Evolutionary conservation across 2,797 vertebrate species (phyloP).

Genomic region (Hydrolagus colliei): DNA sequence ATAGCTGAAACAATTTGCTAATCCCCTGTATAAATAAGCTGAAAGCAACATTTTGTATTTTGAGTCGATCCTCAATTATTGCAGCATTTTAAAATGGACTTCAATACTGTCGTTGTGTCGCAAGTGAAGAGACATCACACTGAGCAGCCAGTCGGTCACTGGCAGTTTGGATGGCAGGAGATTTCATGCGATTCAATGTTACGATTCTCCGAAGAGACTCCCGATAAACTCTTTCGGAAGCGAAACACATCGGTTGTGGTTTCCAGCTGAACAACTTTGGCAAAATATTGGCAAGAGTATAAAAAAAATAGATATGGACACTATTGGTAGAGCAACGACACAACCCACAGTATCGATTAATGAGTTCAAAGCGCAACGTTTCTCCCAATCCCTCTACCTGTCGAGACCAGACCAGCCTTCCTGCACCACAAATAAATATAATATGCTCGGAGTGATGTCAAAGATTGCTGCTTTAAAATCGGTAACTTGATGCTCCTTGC

Average conservation of each 20-base stretch:
- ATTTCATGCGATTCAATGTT: too few species aligned
- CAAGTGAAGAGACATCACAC: too few species aligned
- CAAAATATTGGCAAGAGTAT: not conserved
- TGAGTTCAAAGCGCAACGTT: not conserved
- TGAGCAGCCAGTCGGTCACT: too few species aligned
- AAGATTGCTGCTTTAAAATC: not conserved
- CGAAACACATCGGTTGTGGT: not conserved
- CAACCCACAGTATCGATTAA: too few species aligned
- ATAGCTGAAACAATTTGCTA: too few species aligned
- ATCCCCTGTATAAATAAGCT: not conserved
- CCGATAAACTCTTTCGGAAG: too few species aligned
- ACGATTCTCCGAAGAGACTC: too few species aligned
- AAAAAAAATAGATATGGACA: not conserved
- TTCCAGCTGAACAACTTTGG: not conserved
- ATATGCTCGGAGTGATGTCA: too few species aligned
- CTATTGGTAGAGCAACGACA: not conserved
- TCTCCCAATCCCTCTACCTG: not conserved
- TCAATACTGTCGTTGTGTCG: not conserved
- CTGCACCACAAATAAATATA: not conserved
- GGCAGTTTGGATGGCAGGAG: too few species aligned
- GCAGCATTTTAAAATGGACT: conserved; percentile 8
- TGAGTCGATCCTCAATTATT: not conserved
- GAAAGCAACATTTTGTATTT: not conserved
- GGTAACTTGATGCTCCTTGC: not conserved
- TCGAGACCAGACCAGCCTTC: not conserved